phyloP scores from a whole-genome alignment of 2,888 invertebrate species.

The Leucophenga montana region DNA sequence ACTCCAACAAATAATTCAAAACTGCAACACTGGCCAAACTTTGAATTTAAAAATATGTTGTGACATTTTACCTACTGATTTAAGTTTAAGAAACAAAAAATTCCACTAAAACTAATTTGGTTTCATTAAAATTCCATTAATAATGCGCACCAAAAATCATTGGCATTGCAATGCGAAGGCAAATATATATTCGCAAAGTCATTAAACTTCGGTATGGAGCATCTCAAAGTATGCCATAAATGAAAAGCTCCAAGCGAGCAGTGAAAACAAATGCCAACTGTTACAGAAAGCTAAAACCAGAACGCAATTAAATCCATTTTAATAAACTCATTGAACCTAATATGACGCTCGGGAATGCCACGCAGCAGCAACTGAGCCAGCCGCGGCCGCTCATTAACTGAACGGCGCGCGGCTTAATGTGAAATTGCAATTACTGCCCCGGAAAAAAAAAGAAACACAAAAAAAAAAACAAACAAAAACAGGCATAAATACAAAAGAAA shows the following conservation, averaged over 20 bases:
- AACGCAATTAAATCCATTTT: slow-evolving; percentile 60
- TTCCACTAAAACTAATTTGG: not conserved
- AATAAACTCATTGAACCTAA: slow-evolving; percentile 61
- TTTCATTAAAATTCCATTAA: slow-evolving; percentile 5
- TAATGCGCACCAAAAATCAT: not conserved
- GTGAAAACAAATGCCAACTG: not conserved
- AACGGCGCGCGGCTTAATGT: slow-evolving; percentile 9
- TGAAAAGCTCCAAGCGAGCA: not conserved
- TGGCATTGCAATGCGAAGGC: not conserved
- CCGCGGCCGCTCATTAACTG: slow-evolving; percentile 5
- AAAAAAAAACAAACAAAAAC: slow-evolving; percentile 1
- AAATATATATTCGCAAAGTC: not conserved
- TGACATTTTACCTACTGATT: too few species aligned
- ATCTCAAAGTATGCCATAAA: not conserved
- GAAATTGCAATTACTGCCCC: slow-evolving; percentile 1
- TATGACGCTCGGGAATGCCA: slow-evolving; percentile 20
- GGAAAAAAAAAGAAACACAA: not conserved
- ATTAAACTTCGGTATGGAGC: not conserved
- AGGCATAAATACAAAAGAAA: not conserved
- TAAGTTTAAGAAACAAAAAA: too few species aligned
- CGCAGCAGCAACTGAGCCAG: too few species aligned
- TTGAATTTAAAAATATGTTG: too few species aligned
- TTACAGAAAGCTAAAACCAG: slow-evolving; percentile 8
- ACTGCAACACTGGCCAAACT: too few species aligned
- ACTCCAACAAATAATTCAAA: too few species aligned